A percentile compares a stretch with the other conserved stretches of the same genome.
phyloP scores from a whole-genome alignment of 2,888 invertebrate species.

The Unio delphinus region DNA sequence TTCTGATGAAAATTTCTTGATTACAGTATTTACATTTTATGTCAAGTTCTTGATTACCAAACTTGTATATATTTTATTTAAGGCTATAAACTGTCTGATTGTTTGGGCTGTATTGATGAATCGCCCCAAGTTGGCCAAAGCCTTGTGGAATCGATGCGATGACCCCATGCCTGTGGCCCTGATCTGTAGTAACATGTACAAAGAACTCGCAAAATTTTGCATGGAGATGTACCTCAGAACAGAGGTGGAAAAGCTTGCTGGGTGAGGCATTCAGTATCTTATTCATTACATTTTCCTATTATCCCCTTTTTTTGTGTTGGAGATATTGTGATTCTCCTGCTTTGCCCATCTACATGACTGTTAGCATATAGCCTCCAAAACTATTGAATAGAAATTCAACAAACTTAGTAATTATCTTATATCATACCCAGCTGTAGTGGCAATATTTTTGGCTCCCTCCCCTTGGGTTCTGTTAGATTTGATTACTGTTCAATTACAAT shows the following conservation, averaged over 20 bases:
- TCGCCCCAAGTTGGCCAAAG: constrained; percentile 62
- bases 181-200: constrained; percentile 63
- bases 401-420: too few species aligned
- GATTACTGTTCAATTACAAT: too few species aligned
- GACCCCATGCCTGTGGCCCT: constrained; percentile 69
- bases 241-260: constrained; percentile 55
- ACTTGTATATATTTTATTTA: constrained; percentile 2
- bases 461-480: too few species aligned
- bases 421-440: too few species aligned
- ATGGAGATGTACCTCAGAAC: constrained; percentile 57
- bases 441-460: too few species aligned
- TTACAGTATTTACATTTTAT: background rate
- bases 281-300: background rate
- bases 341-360: too few species aligned
- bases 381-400: too few species aligned
- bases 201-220: constrained; percentile 55
- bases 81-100: constrained; percentile 65
- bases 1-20: background rate
- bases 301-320: too few species aligned
- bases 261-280: constrained; percentile 34
- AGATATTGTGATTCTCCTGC: too few species aligned
- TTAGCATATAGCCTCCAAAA: too few species aligned
- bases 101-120: constrained; percentile 68
- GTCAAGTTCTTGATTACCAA: background rate
- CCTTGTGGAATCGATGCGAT: constrained; percentile 66